Evolutionary conservation across 2,113 vertebrate genomes (phyloP).

Genomic region (Syrmaticus mikado): DNA sequence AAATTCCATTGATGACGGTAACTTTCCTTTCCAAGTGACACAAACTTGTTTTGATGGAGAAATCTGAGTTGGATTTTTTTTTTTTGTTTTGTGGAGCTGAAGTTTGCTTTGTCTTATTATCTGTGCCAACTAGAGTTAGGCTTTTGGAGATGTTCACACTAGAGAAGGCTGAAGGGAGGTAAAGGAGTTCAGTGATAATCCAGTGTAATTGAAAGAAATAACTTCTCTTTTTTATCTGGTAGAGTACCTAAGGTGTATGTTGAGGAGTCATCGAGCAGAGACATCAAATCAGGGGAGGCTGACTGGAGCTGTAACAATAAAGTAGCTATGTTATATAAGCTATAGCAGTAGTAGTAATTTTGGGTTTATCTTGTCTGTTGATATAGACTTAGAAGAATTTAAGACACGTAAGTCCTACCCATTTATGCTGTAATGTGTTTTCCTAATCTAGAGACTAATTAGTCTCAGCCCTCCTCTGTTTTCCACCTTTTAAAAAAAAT

Average conservation of each 20-base stretch:
- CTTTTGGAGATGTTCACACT: not conserved
- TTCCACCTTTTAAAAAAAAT: not conserved
- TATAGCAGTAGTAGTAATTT: not conserved
- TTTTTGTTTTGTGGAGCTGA: not conserved
- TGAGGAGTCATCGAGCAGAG: not conserved
- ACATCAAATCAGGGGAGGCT: not conserved
- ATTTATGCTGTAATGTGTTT: not conserved
- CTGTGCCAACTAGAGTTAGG: not conserved
- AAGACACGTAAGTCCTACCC: not conserved
- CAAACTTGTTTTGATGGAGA: not conserved
- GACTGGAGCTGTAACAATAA: not conserved
- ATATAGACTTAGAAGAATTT: not conserved
- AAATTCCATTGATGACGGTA: not conserved
- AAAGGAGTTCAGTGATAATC: fast-evolving
- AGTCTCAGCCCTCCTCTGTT: not conserved
- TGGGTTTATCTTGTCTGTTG: not conserved
- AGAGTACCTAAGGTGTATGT: not conserved
- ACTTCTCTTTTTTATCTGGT: not conserved
- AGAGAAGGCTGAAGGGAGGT: not conserved
- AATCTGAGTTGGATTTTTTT: not conserved
- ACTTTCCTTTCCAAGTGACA: not conserved
- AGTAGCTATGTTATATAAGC: not conserved
- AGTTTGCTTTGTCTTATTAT: not conserved
- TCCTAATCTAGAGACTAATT: not conserved
- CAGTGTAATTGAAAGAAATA: not conserved